Evolutionary conservation across 2,113 vertebrate genomes (phyloP).

Genomic region (Notarius lentiginosus): DNA sequence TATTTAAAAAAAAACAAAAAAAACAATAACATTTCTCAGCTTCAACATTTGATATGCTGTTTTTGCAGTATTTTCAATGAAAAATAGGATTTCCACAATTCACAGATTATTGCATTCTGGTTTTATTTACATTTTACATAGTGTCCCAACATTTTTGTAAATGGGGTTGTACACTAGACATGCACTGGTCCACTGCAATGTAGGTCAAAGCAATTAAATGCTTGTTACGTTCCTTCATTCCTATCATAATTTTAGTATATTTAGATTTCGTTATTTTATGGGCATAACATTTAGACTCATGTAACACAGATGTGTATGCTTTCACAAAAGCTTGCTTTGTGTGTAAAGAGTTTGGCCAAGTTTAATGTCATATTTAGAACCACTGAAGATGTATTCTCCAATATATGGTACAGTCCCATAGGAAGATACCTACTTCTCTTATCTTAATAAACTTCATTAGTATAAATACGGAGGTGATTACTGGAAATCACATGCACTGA

Average conservation of each 20-base stretch:
- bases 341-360: not conserved
- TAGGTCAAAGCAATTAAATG: not conserved
- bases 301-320: not conserved
- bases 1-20: no score
- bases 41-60: no score
- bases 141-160: no score
- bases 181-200: not conserved
- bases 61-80: no score
- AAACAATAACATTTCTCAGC: no score
- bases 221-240: not conserved
- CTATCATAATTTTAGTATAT: not conserved
- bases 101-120: no score
- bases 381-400: not conserved
- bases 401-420: not conserved
- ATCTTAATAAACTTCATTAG: no score
- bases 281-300: not conserved
- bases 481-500: no score
- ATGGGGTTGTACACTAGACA: not conserved
- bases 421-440: not conserved
- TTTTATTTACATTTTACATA: no score
- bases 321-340: not conserved
- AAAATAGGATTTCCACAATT: no score
- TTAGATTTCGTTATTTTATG: not conserved
- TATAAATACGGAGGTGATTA: no score
- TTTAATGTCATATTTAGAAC: not conserved